These are phyloP conservation scores for Pyrocoelia pectoralis DNA, from an alignment of 2,888 invertebrate species.

Conservation along the genomic window DNA sequence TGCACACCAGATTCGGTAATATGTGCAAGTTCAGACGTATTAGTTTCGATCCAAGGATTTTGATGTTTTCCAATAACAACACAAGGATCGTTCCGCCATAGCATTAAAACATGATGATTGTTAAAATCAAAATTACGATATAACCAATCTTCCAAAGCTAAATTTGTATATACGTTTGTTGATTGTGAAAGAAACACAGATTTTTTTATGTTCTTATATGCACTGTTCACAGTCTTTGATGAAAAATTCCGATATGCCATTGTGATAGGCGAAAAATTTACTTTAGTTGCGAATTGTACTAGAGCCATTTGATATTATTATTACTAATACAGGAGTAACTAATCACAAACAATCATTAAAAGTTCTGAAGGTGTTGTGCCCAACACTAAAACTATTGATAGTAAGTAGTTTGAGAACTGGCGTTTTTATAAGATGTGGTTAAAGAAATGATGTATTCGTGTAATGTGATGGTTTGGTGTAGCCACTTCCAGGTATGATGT, in stretches of 20 bases:
- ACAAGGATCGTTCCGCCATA: slow-evolving; percentile 94
- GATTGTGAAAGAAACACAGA: slow-evolving; percentile 93
- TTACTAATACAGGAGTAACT: slow-evolving; percentile 23
- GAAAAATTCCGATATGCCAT: slow-evolving; percentile 27
- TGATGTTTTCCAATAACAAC: slow-evolving; percentile 97
- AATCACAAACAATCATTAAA: slow-evolving; percentile 23
- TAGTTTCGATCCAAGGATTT: slow-evolving; percentile 95
- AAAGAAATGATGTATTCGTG: slow-evolving; percentile 88
- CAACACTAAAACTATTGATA: slow-evolving; percentile 25
- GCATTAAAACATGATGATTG: slow-evolving; percentile 83
- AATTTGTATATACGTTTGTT: slow-evolving; percentile 88
- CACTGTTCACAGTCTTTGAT: slow-evolving; percentile 15
- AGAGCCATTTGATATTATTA: slow-evolving; percentile 50
- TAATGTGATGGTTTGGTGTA: slow-evolving; percentile 87
- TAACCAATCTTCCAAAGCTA: slow-evolving; percentile 97
- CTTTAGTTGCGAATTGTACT: slow-evolving; percentile 45
- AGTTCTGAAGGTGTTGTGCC: slow-evolving; percentile 42
- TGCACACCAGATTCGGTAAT: slow-evolving; percentile 69
- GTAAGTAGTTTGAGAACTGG: slow-evolving; percentile 33
- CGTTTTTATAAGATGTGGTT: slow-evolving; percentile 77
- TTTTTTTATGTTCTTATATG: slow-evolving; percentile 69
- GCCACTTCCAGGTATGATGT: slow-evolving; percentile 95
- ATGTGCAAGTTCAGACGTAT: slow-evolving; percentile 69
- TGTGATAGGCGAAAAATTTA: slow-evolving; percentile 39
- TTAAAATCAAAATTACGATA: slow-evolving; percentile 87